Percentiles rank a stretch among this genome's conserved stretches.
Evolutionary conservation across 2,888 invertebrate species (phyloP).

Genomic region (Tigriopus californicus): DNA sequence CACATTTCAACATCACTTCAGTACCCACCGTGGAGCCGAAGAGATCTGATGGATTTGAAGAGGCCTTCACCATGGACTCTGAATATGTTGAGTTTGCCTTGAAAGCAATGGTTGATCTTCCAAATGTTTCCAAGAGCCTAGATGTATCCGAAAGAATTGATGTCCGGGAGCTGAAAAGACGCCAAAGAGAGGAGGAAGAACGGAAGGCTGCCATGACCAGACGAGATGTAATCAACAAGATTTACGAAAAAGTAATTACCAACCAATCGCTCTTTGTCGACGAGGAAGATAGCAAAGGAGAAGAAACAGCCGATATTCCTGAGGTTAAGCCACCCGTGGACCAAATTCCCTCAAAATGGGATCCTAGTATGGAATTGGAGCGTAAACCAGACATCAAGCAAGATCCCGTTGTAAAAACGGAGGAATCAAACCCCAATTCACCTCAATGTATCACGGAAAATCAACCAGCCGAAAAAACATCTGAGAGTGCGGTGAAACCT

Average conservation of each 20-base stretch:
- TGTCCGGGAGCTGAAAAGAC: neutral
- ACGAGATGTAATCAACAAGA: neutral
- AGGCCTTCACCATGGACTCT: slow-evolving; percentile 1
- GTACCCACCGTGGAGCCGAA: neutral
- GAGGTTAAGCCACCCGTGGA: too few relatives aligned
- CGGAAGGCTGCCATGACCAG: neutral
- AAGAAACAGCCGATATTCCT: neutral
- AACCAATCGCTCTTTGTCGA: neutral
- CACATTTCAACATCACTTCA: neutral
- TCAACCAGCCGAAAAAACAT: too few relatives aligned
- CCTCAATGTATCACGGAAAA: too few relatives aligned
- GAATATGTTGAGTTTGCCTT: neutral
- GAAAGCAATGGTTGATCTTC: neutral
- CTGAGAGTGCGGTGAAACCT: too few relatives aligned
- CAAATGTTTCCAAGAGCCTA: neutral
- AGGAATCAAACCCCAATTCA: neutral
- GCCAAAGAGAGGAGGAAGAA: neutral
- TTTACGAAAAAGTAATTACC: neutral
- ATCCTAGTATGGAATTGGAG: too few relatives aligned
- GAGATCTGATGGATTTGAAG: neutral
- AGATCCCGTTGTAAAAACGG: neutral
- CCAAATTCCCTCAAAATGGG: too few relatives aligned
- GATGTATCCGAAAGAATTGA: neutral
- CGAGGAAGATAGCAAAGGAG: neutral
- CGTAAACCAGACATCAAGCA: neutral